Base-by-base conservation (phyloP, 2,113 vertebrate genomes). In the Climacteris rufus region DNA sequence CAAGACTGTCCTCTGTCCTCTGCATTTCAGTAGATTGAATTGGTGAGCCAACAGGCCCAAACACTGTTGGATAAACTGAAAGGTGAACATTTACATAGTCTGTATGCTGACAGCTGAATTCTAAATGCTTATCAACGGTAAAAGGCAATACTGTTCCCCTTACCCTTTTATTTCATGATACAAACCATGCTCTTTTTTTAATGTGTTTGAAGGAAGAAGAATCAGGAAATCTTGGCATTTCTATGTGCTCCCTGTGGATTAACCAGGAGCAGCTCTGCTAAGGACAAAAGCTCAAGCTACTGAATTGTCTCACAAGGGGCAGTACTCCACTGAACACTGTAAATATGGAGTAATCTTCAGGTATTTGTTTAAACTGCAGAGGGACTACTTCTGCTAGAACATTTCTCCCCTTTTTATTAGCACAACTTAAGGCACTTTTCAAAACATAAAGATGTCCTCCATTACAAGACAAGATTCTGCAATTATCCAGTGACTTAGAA, bases 161-260 rank as follows among this genome's bases (percentile, higher is more conserved):
- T 72, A 66, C 3, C 4, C 4, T 70, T 87, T 82, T 61, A 66
- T 68, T 87, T 87, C 47, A 70, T 52, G 7, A 65, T 21, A 64
- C 11, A 83, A 80, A 86, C 16, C 7, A 42, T 27, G 27, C 0
- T 10, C 0, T 10, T 57, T 70, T 81, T 49, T 13, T 0, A 60
- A 78, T n/a, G 42, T 45, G 31, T 22, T 19, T 59, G 35, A 35
- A 91, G 18, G 10, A 78, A 56, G 30, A 87, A 87, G 11, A 61
- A 80, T 56, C 27, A 65, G 23, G 45, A 68, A 87, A 90, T 45
- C 49, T 35, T 79, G 47, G 6, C 59, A 52, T 54, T 84, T 52
- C 49, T 76, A 2, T n/a, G 23, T 42, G 39, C 8, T 80, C 21
- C 81, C 60, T n/a, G 30, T 37, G 63, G 60, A 83, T 89, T 47